These are phyloP conservation scores for Adelphocoris suturalis DNA, from an alignment of 2,888 invertebrate genomes.

Conservation along the genomic window DNA sequence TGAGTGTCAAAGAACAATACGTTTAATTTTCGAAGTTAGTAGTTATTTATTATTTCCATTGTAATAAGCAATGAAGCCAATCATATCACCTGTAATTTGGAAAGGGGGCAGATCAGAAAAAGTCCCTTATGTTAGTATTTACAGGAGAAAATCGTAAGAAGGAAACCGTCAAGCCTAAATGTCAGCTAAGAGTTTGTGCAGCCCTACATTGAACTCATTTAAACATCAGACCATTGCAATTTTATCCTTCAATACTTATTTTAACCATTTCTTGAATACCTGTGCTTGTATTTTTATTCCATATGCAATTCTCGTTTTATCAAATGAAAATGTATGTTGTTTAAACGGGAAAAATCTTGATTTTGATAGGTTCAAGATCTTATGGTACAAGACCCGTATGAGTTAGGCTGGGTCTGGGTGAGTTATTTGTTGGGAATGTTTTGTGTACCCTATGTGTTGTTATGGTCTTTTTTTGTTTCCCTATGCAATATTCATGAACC, in stretches of 20 bases:
- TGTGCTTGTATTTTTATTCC: neutral
- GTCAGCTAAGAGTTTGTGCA: no score
- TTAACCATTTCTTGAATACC: neutral
- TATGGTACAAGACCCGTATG: conserved; percentile 69
- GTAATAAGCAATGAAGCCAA: no score
- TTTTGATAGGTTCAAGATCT: conserved; percentile 66
- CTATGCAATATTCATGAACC: neutral
- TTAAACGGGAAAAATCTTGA: conserved; percentile 1
- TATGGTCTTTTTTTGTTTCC: neutral
- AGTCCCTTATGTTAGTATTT: no score
- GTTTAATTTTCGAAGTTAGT: no score
- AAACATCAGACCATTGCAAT: no score
- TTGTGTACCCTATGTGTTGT: conserved; percentile 15
- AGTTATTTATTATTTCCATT: no score
- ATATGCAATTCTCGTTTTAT: neutral
- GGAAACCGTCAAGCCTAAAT: no score
- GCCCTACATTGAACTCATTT: no score
- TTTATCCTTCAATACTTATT: neutral
- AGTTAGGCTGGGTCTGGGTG: conserved; percentile 70
- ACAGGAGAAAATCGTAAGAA: no score
- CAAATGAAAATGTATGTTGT: neutral
- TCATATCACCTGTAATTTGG: no score
- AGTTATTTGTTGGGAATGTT: conserved; percentile 41
- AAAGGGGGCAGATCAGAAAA: no score
- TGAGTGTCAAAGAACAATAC: no score